Conservation (phyloP, 2,888 invertebrate species). For the Leucophenga maculata region DNA sequence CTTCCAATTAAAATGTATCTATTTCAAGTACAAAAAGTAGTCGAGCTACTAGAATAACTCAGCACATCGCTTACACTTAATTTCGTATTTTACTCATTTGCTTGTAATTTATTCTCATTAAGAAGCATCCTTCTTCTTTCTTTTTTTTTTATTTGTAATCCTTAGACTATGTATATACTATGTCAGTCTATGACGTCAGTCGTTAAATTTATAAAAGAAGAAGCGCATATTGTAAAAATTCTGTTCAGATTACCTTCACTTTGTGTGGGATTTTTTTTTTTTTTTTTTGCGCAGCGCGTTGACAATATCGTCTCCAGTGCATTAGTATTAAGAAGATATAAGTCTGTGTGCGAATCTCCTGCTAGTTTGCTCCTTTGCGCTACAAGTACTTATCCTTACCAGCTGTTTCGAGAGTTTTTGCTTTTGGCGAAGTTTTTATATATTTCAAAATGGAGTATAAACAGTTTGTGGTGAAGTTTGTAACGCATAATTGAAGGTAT, state of each 20-base stretch:
- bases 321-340: constrained; percentile 42
- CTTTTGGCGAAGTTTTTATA: too few relatives aligned
- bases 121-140: background rate
- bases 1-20: constrained; percentile 1
- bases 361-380: constrained; percentile 13
- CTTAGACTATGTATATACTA: background rate
- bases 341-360: constrained; percentile 12
- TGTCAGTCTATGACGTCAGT: constrained; percentile 19
- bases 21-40: constrained; percentile 43
- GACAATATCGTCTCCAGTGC: background rate
- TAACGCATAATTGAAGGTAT: background rate
- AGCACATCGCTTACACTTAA: constrained; percentile 22
- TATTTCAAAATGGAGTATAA: too few relatives aligned
- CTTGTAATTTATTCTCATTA: constrained; percentile 20
- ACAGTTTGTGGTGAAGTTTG: too few relatives aligned
- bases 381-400: constrained; percentile 28
- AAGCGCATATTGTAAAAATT: background rate
- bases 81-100: constrained; percentile 22
- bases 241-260: constrained; percentile 21
- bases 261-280: constrained; percentile 6
- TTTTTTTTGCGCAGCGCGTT: constrained; percentile 28
- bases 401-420: constrained; percentile 28
- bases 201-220: constrained; percentile 8
- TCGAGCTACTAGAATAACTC: background rate
- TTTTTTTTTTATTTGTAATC: background rate